These are phyloP conservation scores for Chloroceryle aenea DNA, from an alignment of 2,113 vertebrate species.

Conservation along the genomic window DNA sequence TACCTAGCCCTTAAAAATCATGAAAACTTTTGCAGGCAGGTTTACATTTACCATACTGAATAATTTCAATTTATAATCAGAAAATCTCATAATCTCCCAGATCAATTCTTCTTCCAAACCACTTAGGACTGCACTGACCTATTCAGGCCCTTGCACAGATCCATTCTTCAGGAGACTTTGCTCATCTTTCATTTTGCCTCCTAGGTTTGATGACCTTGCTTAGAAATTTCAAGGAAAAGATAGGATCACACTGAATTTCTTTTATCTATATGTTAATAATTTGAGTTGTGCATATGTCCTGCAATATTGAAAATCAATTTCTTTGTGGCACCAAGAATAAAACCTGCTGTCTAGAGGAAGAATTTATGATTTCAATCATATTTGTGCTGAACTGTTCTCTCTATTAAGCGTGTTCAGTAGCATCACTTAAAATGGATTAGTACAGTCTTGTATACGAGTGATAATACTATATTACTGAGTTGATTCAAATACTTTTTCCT, in stretches of 20 bases:
- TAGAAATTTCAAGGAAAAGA: background rate
- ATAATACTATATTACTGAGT: background rate
- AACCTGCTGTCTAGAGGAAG: background rate
- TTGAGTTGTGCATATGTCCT: background rate
- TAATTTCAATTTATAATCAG: background rate
- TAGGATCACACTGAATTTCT: background rate
- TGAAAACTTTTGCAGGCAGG: background rate
- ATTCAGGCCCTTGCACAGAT: background rate
- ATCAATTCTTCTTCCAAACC: background rate
- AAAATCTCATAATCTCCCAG: background rate
- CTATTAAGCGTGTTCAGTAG: background rate
- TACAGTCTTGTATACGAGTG: background rate
- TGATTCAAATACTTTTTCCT: background rate
- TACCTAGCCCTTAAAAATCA: background rate
- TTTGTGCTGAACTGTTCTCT: background rate
- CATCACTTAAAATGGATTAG: background rate
- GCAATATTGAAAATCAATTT: background rate
- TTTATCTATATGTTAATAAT: background rate
- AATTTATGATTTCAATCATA: background rate
- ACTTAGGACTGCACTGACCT: background rate
- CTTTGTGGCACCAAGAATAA: background rate
- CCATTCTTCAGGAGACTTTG: background rate
- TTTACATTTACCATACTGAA: background rate
- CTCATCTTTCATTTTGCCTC: background rate
- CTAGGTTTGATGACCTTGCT: background rate